Conservation (phyloP, 2,113 vertebrate species). For the Anolis carolinensis region DNA sequence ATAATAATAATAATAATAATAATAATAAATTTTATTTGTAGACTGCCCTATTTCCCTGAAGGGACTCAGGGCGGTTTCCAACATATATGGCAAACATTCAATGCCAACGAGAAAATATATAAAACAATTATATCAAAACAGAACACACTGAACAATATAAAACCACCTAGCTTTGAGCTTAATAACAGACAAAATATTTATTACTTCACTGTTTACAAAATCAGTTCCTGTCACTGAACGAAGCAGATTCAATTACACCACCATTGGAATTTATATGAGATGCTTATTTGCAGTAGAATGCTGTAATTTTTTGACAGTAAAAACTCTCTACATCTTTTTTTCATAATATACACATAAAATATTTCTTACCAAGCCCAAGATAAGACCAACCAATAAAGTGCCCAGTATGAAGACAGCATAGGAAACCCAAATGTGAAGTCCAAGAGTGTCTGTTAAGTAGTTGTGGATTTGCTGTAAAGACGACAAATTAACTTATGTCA, state of each 20-base stretch:
- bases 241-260: not conserved
- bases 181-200: no score
- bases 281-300: not conserved
- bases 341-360: not conserved
- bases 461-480: slow-evolving; percentile 83
- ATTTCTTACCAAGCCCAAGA: slow-evolving; percentile 85
- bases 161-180: no score
- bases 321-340: not conserved
- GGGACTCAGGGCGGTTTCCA: no score
- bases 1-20: no score
- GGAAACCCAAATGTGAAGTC: slow-evolving; percentile 83
- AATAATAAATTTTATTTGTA: no score
- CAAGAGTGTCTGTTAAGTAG: slow-evolving; percentile 84
- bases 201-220: not conserved
- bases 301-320: no score
- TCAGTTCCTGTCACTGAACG: not conserved
- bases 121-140: no score
- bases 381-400: slow-evolving; percentile 83
- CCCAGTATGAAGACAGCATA: slow-evolving; percentile 82
- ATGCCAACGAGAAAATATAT: no score
- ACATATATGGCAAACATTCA: no score
- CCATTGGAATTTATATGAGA: not conserved
- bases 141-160: no score
- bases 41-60: no score
- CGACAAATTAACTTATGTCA: slow-evolving; percentile 28